Conservation (phyloP, 2,888 invertebrate genomes). For the Eudemis profundana region DNA sequence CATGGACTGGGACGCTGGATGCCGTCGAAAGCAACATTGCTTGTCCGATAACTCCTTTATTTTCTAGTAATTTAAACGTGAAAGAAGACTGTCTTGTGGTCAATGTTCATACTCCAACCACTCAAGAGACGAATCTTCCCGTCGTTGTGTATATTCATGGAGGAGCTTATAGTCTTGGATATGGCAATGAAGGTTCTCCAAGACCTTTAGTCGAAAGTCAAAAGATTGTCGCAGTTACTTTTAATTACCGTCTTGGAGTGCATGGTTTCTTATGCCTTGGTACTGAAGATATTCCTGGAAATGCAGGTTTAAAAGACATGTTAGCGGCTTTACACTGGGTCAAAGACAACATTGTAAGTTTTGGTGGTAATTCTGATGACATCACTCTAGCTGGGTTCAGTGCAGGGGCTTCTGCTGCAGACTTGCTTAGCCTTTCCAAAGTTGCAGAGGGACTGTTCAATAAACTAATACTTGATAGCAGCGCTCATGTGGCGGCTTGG, state of each 20-base stretch:
- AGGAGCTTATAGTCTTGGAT: not conserved
- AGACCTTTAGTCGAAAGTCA: constrained; percentile 16
- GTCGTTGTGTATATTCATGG: constrained; percentile 29
- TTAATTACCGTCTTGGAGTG: constrained; percentile 43
- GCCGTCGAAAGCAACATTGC: constrained; percentile 4
- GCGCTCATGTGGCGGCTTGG: constrained; percentile 10
- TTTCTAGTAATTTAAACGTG: not conserved
- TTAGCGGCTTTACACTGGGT: constrained; percentile 29
- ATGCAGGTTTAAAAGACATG: constrained; percentile 36
- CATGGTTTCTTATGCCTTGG: constrained; percentile 44
- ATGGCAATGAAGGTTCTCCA: not conserved
- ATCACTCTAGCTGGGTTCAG: constrained; percentile 30
- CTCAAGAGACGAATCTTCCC: constrained; percentile 8
- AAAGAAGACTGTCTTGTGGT: constrained; percentile 30
- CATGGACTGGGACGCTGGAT: constrained; percentile 20
- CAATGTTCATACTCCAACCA: constrained; percentile 15
- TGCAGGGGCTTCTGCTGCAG: constrained; percentile 19
- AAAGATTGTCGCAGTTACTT: constrained; percentile 24
- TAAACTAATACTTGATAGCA: constrained; percentile 21
- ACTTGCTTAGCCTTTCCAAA: constrained; percentile 17
- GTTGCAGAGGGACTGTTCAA: constrained; percentile 13
- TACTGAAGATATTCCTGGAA: constrained; percentile 42
- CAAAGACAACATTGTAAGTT: constrained; percentile 20
- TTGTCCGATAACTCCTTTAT: not conserved
- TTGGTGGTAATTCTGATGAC: constrained; percentile 29